Percentiles rank a stretch among this genome's conserved stretches.
phyloP scores from a whole-genome alignment of 2,888 invertebrate species.

The Agonum fuliginosum region DNA sequence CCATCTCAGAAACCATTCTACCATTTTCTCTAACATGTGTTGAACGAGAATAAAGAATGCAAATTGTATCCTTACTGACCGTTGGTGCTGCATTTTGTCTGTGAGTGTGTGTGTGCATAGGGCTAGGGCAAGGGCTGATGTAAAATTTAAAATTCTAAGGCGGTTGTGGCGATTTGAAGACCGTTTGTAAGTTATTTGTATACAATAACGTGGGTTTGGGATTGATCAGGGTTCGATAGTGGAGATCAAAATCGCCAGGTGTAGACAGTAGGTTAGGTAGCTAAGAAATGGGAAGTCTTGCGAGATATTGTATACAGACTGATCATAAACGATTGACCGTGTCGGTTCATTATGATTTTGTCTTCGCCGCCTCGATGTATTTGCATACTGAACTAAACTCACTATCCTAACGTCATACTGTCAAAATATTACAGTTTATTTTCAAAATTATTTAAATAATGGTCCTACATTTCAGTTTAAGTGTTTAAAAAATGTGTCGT shows the following conservation, averaged over 20 bases:
- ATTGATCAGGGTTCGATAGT: conserved; percentile 39
- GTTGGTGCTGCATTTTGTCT: not conserved
- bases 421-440: no score
- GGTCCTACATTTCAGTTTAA: no score
- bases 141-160: not conserved
- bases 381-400: no score
- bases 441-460: no score
- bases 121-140: not conserved
- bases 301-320: no score
- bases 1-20: not conserved
- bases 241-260: conserved; percentile 40
- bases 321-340: no score
- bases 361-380: no score
- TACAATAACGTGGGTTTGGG: conserved; percentile 17
- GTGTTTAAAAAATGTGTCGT: no score
- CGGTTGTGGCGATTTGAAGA: not conserved
- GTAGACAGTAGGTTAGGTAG: not conserved
- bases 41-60: conserved; percentile 19
- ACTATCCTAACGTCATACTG: no score
- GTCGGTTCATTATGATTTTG: no score
- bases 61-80: conserved; percentile 32
- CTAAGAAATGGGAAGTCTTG: not conserved
- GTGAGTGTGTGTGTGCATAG: no score
- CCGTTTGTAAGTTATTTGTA: conserved; percentile 31
- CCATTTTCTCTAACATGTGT: not conserved